Evolutionary conservation across 2,113 vertebrate species (phyloP).

Genomic region (Brachyhypopomus gauderio): DNA sequence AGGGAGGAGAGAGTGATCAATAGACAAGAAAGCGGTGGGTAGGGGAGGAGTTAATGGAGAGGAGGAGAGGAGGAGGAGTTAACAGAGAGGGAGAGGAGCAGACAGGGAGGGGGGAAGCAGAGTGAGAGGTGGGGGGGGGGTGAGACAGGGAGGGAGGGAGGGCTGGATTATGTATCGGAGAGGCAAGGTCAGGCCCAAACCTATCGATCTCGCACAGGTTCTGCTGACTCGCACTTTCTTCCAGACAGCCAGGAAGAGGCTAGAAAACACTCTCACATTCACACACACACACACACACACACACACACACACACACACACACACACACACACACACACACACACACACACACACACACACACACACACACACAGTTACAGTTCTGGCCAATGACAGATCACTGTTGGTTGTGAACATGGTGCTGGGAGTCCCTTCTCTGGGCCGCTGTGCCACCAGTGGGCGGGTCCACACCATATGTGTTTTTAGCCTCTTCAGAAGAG

Average conservation of each 20-base stretch:
- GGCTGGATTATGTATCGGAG: constrained; percentile 28
- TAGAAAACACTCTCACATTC: constrained; percentile 28
- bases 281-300: constrained; percentile 20
- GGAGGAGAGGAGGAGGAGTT: not conserved
- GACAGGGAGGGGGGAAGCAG: not conserved
- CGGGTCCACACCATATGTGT: too few relatives aligned
- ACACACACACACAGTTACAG: too few relatives aligned
- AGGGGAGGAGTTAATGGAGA: not conserved
- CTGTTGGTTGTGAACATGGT: too few relatives aligned
- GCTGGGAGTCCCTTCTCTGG: too few relatives aligned
- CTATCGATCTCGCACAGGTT: constrained; percentile 28
- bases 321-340: not conserved
- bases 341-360: not conserved
- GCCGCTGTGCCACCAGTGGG: too few relatives aligned
- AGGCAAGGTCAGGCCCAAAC: constrained; percentile 44
- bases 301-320: constrained; percentile 32
- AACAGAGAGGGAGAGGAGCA: not conserved
- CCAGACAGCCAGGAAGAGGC: not conserved
- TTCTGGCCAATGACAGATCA: too few relatives aligned
- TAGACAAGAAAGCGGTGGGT: not conserved
- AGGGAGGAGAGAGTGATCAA: not conserved
- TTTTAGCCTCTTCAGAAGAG: too few relatives aligned
- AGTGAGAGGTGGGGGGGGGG: too few relatives aligned
- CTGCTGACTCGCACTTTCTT: constrained; percentile 44
- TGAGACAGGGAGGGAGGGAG: not conserved